phyloP scores from a whole-genome alignment of 2,888 invertebrate genomes.

The Agonopterix alstromeriana region DNA sequence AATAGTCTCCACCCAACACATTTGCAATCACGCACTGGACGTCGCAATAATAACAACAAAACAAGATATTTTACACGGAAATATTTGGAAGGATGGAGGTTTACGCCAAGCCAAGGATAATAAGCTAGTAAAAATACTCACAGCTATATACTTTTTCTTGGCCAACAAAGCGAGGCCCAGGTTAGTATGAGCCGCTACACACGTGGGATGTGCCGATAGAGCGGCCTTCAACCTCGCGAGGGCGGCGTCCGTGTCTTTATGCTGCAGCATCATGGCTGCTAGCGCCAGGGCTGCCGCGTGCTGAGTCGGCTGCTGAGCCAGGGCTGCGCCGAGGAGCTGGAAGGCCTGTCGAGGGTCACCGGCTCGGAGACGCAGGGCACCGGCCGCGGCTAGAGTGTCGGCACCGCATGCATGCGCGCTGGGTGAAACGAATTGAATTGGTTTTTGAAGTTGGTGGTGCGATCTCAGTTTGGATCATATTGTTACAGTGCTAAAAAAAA shows the following conservation, averaged over 20 bases:
- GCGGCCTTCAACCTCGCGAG: conserved; percentile 68
- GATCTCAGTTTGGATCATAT: too few species aligned
- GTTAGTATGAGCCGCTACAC: conserved; percentile 62
- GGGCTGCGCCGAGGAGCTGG: conserved; percentile 73
- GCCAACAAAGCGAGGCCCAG: conserved; percentile 57
- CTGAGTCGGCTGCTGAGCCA: conserved; percentile 63
- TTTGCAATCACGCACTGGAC: too few species aligned
- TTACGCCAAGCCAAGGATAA: too few species aligned
- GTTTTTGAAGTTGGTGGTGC: too few species aligned
- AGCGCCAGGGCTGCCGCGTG: conserved; percentile 68
- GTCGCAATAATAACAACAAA: too few species aligned
- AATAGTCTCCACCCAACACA: too few species aligned
- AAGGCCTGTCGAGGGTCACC: conserved; percentile 68
- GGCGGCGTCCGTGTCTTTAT: conserved; percentile 64
- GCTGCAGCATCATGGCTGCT: conserved; percentile 73
- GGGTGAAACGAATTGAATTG: not conserved
- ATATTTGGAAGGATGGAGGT: too few species aligned
- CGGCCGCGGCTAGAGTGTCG: conserved; percentile 69
- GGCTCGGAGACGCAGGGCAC: conserved; percentile 66
- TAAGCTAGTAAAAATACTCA: conserved; percentile 19
- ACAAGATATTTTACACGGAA: too few species aligned
- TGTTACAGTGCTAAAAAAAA: too few species aligned
- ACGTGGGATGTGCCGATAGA: conserved; percentile 53
- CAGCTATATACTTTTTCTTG: conserved; percentile 65
- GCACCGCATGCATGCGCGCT: conserved; percentile 61